phyloP scores from a whole-genome alignment of 2,113 vertebrate genomes.

The Myotis davidii region DNA sequence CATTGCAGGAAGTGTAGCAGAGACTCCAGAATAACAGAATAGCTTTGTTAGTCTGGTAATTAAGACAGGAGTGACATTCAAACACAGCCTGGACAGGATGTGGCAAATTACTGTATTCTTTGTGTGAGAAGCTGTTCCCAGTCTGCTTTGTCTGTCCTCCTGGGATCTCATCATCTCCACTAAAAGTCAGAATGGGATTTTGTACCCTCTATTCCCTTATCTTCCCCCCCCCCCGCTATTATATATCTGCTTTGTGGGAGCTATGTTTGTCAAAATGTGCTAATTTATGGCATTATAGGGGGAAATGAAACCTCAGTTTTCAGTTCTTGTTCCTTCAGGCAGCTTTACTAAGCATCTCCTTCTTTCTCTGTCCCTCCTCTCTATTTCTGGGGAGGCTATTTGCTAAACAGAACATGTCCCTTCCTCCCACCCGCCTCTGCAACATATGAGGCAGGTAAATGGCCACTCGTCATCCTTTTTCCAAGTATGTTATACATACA shows the following conservation, averaged over 20 bases:
- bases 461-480: conserved; percentile 82
- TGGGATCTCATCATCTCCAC: conserved; percentile 94
- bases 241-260: conserved; percentile 80
- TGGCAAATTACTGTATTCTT: conserved; percentile 93
- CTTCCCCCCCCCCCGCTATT: conserved; percentile 78
- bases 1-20: conserved; percentile 59
- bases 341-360: conserved; percentile 61
- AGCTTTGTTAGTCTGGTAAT: conserved; percentile 92
- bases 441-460: conserved; percentile 82
- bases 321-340: conserved; percentile 39
- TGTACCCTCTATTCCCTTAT: conserved; percentile 91
- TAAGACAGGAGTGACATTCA: conserved; percentile 92
- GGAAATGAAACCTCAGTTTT: conserved; percentile 71
- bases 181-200: conserved; percentile 97
- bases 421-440: conserved; percentile 60
- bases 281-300: conserved; percentile 78
- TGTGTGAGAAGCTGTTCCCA: conserved; percentile 91
- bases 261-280: conserved; percentile 79
- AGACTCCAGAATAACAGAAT: conserved; percentile 81
- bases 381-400: conserved; percentile 77
- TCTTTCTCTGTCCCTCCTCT: conserved; percentile 34
- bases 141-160: conserved; percentile 90
- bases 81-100: conserved; percentile 88
- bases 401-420: conserved; percentile 79
- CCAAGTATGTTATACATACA: conserved; percentile 79